phyloP scores from a whole-genome alignment of 2,113 vertebrate species.

The Gobiocypris rarus region DNA sequence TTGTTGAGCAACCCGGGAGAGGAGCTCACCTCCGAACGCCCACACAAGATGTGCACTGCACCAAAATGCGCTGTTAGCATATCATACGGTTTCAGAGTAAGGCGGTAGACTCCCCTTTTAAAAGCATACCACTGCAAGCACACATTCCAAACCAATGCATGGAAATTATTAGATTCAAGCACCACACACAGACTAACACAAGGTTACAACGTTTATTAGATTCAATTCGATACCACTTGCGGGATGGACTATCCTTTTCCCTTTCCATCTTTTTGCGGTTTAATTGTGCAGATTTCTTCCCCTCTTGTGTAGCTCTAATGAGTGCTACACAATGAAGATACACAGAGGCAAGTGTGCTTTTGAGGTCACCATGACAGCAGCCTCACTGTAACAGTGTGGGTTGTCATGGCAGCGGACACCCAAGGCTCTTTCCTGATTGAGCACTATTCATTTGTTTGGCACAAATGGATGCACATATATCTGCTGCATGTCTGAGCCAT shows the following conservation, averaged over 20 bases:
- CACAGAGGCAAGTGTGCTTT: conserved; percentile 50
- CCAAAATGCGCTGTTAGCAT: neutral
- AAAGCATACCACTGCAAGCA: conserved; percentile 29
- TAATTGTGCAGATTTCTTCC: conserved; percentile 40
- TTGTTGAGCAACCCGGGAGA: conserved; percentile 26
- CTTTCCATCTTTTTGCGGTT: conserved; percentile 21
- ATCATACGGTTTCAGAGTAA: neutral
- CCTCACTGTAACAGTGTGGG: conserved; percentile 60
- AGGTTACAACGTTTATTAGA: neutral
- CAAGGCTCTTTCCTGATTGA: conserved; percentile 64
- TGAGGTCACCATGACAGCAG: conserved; percentile 61
- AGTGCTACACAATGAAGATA: conserved; percentile 54
- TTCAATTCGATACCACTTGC: conserved; percentile 36
- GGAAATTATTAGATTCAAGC: neutral
- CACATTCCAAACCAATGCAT: conserved; percentile 4
- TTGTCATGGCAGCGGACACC: conserved; percentile 70
- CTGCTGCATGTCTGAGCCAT: conserved; percentile 52
- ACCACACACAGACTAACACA: neutral
- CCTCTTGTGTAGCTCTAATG: conserved; percentile 48
- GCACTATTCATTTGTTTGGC: conserved; percentile 63
- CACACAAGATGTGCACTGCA: conserved; percentile 32
- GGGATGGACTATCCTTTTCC: neutral
- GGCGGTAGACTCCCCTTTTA: conserved; percentile 24
- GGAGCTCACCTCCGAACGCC: conserved; percentile 37
- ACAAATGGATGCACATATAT: conserved; percentile 65